Evolutionary conservation across 1,140 invertebrate species (phyloP), one percentile per base, ranked within the genome.

Genomic region (Plutomurus gul): DNA sequence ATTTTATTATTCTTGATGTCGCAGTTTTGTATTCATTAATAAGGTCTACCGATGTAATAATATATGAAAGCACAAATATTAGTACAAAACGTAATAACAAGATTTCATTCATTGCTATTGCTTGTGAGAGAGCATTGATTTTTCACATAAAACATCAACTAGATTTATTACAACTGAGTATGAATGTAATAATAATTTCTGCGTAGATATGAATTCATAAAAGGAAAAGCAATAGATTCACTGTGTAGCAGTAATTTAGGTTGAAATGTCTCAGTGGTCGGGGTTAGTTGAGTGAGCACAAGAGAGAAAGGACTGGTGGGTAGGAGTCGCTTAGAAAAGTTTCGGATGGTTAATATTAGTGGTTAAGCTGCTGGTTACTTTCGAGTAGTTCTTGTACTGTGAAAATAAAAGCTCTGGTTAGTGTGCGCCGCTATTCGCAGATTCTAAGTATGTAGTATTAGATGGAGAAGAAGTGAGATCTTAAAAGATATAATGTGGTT

Each of bases 151-250:
- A n/a, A n/a, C n/a, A n/a, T n/a, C n/a, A n/a, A n/a, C n/a, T n/a
- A n/a, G n/a, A n/a, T n/a, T n/a, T n/a, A n/a, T n/a, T n/a, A n/a
- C n/a, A n/a, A n/a, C n/a, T n/a, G n/a, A n/a, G n/a, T n/a, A n/a
- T n/a, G n/a, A n/a, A n/a, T n/a, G n/a, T n/a, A n/a, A n/a, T n/a
- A n/a, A n/a, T n/a, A n/a, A n/a, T n/a, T n/a, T n/a, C n/a, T n/a
- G n/a, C n/a, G 47, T 11, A 13, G 56, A 65, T 65, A 16, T 16
- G 56, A 65, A 65, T 65, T 65, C 25, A 65, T 65, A 65, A 65
- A 25, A n/a, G 56, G 27, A n/a, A 33, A 65, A 33, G 56, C 27
- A 30, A 65, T 65, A 33, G 56, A 65, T 65, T 65, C 36, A 27
- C n/a, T 65, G 16, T 65, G 5, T 65, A 25, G 30, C 27, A 65